Evolutionary conservation across 2,113 vertebrate genomes (phyloP), one percentile per base, ranked within the genome.

Genomic region (Anthoscopus minutus): DNA sequence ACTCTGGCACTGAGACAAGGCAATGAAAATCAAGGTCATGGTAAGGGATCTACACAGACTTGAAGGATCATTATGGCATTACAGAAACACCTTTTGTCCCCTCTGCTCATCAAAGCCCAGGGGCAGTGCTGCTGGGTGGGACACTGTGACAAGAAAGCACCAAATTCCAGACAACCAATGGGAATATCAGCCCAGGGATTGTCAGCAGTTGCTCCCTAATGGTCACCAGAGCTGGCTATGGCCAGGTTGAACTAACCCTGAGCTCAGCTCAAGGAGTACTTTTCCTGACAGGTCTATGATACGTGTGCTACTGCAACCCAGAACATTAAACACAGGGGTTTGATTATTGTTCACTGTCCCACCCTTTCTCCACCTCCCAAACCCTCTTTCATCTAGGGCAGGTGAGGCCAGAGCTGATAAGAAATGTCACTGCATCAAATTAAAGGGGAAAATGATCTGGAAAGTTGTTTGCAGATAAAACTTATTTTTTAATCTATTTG

Each of bases 381-480:
- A 81, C 11, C 27, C 30, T 62, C 89, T 95, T 95, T 96, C 93
- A 94, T 96, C 83, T 87, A 71, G 21, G 60, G 93, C 86, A 91
- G 92, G 81, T 74, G 84, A 95, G 65, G 56, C 72, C 40, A 91
- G 84, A 94, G 60, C 93, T 91, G 92, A 91, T 94, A 95, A 94
- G 83, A 67, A 23, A 50, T 86, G 92, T 81, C 94, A 78, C 9
- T 71, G 69, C 69, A 51, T 40, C 72, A 56, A 81, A 91, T 95
- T 93, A 95, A 93, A 96, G 76, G 85, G 54, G 92, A 88, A 93
- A 94, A 94, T 11, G 7, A 92, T 88, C 88, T 86, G 72, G 83
- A 93, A 88, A 96, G 88, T 21, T 94, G 89, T 94, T 93, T 96
- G 76, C 80, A 66, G 88, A 78, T 88, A 94, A 88, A 93, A 81